Evolutionary conservation across 2,888 invertebrate genomes (phyloP), one percentile per base, ranked within the genome.

Genomic region (Eilema caniola): DNA sequence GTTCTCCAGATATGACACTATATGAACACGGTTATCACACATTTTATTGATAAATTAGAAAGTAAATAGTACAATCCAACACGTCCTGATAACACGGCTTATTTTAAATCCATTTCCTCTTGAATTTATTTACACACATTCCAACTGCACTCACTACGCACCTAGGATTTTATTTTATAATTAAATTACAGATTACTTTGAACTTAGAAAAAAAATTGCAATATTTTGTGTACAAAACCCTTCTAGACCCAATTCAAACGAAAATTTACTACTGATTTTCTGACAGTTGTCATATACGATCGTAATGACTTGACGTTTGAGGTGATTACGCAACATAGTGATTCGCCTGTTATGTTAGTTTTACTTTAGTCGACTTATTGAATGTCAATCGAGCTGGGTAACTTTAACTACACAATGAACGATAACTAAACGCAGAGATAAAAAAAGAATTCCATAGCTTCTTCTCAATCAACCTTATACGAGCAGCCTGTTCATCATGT

Each of bases 41-140:
- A 82, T 83, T 74, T 74, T 78, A 85, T 77, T 83, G 86, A 86
- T 88, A 87, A 83, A 83, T 84, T 88, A 84, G 84, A 89, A 88
- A 87, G 87, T 88, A 88, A 88, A 88, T 88, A 87, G 31, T 53
- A 63, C 25, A 53, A 68, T 68, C 23, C 65, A 66, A 61, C 16
- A 60, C 20, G 14, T 20, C 47, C 24, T 61, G 64, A 59, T 56
- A 64, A 37, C 60, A 60, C 25, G 56, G 14, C 10, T 31, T n/a
- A 33, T 37, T 28, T 61, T 70, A 62, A 62, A 53, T 28, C 20
- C 47, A 70, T 64, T 56, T 33, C 37, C 14, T 2, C 8, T 53
- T 53, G n/a, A 56, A 14, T 56, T 64, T 24, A 33, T 60, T 60
- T 62, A 28, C 16, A 53, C 60, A 69, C 65, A 16, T 28, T 60